Base-by-base conservation (phyloP, 2,888 invertebrate genomes). In the Oscheius onirici region DNA sequence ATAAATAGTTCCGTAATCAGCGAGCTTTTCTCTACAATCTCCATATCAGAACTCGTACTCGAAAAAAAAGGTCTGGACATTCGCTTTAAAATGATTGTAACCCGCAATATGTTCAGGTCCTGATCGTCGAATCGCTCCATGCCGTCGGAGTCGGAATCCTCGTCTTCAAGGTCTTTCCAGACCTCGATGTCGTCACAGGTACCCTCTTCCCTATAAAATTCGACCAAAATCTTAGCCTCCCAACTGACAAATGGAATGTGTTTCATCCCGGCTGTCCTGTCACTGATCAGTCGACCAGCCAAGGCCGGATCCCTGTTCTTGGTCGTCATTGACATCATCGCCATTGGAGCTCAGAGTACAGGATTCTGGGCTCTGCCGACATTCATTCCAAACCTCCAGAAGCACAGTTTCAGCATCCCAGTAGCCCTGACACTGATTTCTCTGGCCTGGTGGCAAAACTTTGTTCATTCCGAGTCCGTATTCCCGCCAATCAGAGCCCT, bases 391-490 rank as follows among this genome's bases (percentile, higher is more conserved):
- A 76, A 78, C n/a, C 72, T 85, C 3, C 73, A 79, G 41, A 84
- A 74, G 67, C 85, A 72, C 79, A 84, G 94, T 46, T 94, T 93
- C 93, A 90, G 94, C 54, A 93, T 97, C 81, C 95, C 96, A 0
- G 90, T 94, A 0, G 91, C 95, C 0, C 91, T 95, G 44, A 89
- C 95, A 68, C 91, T 95, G 83, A 93, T 95, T 77, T 97, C 97
- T 0, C 91, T 94, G 46, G 94, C 94, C 26, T 97, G 96, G 95
- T 97, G 97, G 97, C 97, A 97, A 89, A 97, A 97, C 89, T 97
- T 94, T 88, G 94, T 95, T 0, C 93, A 94, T 71, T 91, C 92
- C 71, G 92, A 93, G 83, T 95, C 95, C 70, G 92, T 94, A 0
- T 91, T 95, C 76, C 92, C 82, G 10, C 83, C 82, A 17, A 77